phyloP scores from a whole-genome alignment of 2,797 vertebrate genomes.

The Melanotaenia maccullochi region DNA sequence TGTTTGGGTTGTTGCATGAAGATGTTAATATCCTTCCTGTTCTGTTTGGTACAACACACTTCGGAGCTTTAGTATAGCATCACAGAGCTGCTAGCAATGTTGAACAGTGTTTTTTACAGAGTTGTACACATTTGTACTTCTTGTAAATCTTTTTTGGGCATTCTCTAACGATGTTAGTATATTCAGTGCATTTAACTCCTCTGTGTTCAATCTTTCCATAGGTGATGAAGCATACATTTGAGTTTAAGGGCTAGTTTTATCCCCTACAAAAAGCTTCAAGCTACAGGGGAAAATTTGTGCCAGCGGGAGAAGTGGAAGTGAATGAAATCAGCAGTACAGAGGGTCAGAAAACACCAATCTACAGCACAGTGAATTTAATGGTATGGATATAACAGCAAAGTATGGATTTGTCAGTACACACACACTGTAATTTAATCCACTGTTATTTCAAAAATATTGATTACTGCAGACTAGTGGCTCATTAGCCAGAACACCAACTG shows the following conservation, averaged over 20 bases:
- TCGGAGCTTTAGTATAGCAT: not conserved
- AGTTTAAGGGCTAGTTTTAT: not conserved
- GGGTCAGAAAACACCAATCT: not conserved
- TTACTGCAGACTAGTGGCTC: slow-evolving; percentile 33
- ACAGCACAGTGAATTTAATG: slow-evolving; percentile 10
- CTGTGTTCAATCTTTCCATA: not conserved
- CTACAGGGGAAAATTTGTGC: not conserved
- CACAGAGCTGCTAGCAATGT: not conserved
- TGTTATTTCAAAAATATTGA: slow-evolving; percentile 45
- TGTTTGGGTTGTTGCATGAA: not conserved
- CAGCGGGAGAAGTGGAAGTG: not conserved
- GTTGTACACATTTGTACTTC: not conserved
- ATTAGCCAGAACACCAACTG: slow-evolving; percentile 41
- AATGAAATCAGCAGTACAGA: not conserved
- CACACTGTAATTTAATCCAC: slow-evolving; percentile 32
- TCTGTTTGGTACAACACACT: not conserved
- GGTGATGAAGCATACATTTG: not conserved
- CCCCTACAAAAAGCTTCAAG: not conserved
- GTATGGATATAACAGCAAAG: not conserved
- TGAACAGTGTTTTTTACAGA: not conserved
- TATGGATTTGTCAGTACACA: slow-evolving; percentile 11
- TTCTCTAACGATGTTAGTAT: not conserved
- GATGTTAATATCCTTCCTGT: not conserved
- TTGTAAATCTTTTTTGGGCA: not conserved
- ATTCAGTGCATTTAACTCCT: not conserved